Evolutionary conservation across 1,140 invertebrate species (phyloP), one percentile per base, ranked within the genome.

Genomic region (Drosophila chauvacae): DNA sequence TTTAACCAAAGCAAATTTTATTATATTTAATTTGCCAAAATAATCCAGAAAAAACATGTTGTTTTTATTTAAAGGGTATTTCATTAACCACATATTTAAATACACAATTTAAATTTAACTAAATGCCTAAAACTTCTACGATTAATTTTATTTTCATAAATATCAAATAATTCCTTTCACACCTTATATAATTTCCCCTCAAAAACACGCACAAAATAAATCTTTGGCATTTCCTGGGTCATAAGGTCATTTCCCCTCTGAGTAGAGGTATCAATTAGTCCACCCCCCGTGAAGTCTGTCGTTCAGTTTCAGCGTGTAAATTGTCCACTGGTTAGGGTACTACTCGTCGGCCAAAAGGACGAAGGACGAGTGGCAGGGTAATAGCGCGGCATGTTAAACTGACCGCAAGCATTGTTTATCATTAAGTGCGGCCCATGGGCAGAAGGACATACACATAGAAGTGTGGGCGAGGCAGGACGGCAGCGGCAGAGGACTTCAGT

Each of bases 371-470:
- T 83, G 80, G 68, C 78, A 77, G 84, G 86, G 86, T 80, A 83
- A 91, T 91, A 83, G 87, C 82, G 87, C 77, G 87, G 87, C 87
- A 83, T 91, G 87, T 91, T 91, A 87, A 91, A 87, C 87, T 87
- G 80, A 91, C 87, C 87, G 68, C 87, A 91, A 91, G 87, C 87
- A 91, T 91, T 91, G 87, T 91, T 91, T 91, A 91, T 87, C 87
- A 83, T 91, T 87, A 91, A 91, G 87, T 84, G 74, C 63, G 75
- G 50, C 61, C 61, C 47, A 59, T 44, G 45, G 42, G 42, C 44
- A 35, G 51, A 66, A 59, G 39, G 74, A 58, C 51, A 23, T 55
- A 37, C 50, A 53, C 14, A 33, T 11, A 53, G 30, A 35, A 26
- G 44, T 51, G 55, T 51, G 64, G 53, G 53, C 16, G 50, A 37